Evolutionary conservation across 2,888 invertebrate species (phyloP), one percentile per base, ranked within the genome.

Genomic region (Perdita meconis): DNA sequence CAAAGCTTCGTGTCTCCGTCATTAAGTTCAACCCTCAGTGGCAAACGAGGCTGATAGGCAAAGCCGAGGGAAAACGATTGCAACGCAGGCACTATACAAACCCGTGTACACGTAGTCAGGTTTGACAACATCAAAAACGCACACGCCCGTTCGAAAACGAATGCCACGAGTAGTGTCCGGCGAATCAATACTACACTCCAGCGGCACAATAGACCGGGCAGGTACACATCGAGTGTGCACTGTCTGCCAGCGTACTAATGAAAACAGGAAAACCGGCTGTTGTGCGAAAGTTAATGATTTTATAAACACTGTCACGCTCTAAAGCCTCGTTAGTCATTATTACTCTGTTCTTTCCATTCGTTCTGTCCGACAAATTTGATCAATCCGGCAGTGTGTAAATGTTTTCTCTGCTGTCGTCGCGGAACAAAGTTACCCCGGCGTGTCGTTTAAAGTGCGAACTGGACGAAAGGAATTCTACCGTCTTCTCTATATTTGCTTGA

Each of bases 171-270:
- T 51, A 71, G 72, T 47, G 38, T 60, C 68, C 60, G 51, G 44
- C 85, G 47, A 84, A 82, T 85, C 83, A 77, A 84, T 80, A 84
- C 71, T 55, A 76, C 67, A 59, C 63, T 57, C 79, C 67, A 60
- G 34, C 51, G 44, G 68, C 50, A 82, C 84, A 79, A 84, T 83
- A 53, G 83, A 64, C 65, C 56, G 59, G 70, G 56, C 76, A 76
- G 69, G 67, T 76, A 66, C 73, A 80, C 53, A 61, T 26, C 44
- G 55, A 51, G 60, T 60, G 67, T 60, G 63, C 70, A 13, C 71
- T 56, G 24, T 71, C 53, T 73, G 55, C 40, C 40, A 47, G 64
- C 77, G 59, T 38, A 69, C 80, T 77, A 85, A 82, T 83, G 76
- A 72, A 83, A 72, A 82, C 68, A 63, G 80, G 56, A 34, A 67